Base-by-base conservation (phyloP, 2,888 invertebrate genomes). In the Eristalis intricaria region DNA sequence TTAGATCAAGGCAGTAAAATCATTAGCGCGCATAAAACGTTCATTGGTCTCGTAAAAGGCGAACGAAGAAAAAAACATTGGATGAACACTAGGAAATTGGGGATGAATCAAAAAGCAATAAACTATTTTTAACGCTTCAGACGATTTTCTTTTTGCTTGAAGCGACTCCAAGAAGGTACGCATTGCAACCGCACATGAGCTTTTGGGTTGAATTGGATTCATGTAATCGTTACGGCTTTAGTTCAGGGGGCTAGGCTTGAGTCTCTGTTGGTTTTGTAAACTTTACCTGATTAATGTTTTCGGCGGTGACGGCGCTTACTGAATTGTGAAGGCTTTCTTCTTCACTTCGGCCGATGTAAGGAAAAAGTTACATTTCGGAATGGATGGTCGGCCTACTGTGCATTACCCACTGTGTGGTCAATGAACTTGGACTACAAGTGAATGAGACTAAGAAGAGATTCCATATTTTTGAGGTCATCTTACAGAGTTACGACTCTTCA, bases 111-210 rank as follows among this genome's bases (percentile, higher is more conserved):
- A 56, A 63, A 22, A 61, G 68, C 69, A 81, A 63, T 75, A 75
- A 81, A 69, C 56, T 69, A 81, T 74, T 81, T 81, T 81, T 75
- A 81, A 75, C 81, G 81, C 81, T 75, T 81, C 74, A 75, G 56
- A 40, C 38, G n/a, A 38, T 38, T 38, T 38, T 32, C 19, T 61
- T 61, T 71, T 60, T 13, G 58, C 43, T n/a, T 35, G 13, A 35
- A 23, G 71, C 19, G 66, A 26, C 13, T 56, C 26, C 56, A 64
- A 70, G 78, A 38, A 38, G 58, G 58, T 71, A 43, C 43, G 19
- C 32, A 61, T 32, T 26, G 43, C 64, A 35, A 32, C 2, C 35
- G 38, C 61, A 65, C 60, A 15, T 65, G 61, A 58, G 32, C 43
- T 68, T 74, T 29, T 43, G 43, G 32, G 65, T 58, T 84, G 74